Base-by-base conservation (phyloP, 2,113 vertebrate species). In the Trichechus manatus region DNA sequence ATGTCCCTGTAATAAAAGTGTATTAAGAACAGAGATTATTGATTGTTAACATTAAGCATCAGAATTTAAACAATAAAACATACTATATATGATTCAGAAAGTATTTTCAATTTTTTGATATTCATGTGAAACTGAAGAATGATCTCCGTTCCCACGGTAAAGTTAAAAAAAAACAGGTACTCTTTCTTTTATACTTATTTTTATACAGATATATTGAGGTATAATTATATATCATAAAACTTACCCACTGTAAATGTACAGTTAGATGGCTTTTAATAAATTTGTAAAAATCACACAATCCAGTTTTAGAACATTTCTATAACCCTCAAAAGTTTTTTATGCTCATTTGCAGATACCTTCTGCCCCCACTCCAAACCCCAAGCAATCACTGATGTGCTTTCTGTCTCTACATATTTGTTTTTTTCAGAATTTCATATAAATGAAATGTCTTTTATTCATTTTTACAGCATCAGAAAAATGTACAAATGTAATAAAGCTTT, bases 1-100 rank as follows among this genome's bases (percentile, higher is more conserved):
- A 99, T 96, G 99, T 99, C 85, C 99, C 99, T 99, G 97, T 90
- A 90, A 95, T 66, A 83, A 91, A 82, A 75, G 94, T 31, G 70
- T 86, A 89, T 87, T 47, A 66, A 17, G 94, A 87, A 97, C 81
- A 92, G 47, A 39, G 72, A 90, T 68, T 70, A 79, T 81, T 44
- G 4, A 92, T 81, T 81, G 20, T 87, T 89, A 86, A 95, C 39
- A 95, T 93, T 77, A 86, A 94, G 13, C 20, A 95, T 74, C 44
- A 77, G 53, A 85, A 94, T 61, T 1, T 36, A 90, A 94, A 83
- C 6, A 95, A 78, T 10, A 61, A 11, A 89, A 72, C n/a, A 42
- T 6, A 74, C 20, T 66, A 68, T 3, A 59, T 29, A 80, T 25
- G 15, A 5, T 36, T 96, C 56, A 87, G 83, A 17, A 95, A 96